Conservation (phyloP, 2,797 vertebrate species). For the Salarias fasciatus region DNA sequence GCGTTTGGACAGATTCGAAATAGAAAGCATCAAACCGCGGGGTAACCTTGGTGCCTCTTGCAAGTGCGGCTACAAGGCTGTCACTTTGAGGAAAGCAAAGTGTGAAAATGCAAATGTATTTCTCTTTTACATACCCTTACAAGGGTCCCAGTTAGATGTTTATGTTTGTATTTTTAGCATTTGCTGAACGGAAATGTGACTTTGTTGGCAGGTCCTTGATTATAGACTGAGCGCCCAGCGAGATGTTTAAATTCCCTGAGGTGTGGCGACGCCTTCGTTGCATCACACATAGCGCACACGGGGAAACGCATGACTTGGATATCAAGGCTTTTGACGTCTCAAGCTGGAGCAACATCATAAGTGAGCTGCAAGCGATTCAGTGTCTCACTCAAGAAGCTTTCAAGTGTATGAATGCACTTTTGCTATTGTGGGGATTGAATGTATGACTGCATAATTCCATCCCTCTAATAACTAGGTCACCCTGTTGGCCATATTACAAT, state of each 20-base stretch:
- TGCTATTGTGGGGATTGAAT: conserved; percentile 27
- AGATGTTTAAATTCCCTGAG: conserved; percentile 5
- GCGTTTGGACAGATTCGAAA: conserved; percentile 74
- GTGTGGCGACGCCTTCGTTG: conserved; percentile 4
- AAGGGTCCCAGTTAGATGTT: conserved; percentile 18
- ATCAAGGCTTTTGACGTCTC: conserved; percentile 12
- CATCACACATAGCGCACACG: conserved; percentile 10
- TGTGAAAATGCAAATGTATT: conserved; percentile 55
- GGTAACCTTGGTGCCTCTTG: conserved; percentile 70
- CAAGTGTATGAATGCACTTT: conserved; percentile 11
- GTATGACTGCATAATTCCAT: conserved; percentile 33
- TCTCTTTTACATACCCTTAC: conserved; percentile 19
- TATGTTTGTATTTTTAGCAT: neutral
- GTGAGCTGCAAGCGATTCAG: neutral
- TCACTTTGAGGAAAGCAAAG: conserved; percentile 59
- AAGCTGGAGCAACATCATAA: conserved; percentile 5
- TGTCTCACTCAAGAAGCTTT: conserved; percentile 15
- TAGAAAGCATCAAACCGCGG: conserved; percentile 65
- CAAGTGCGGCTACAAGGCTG: conserved; percentile 43
- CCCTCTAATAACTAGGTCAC: conserved; percentile 43
- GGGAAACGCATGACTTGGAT: neutral
- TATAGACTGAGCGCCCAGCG: conserved; percentile 7
- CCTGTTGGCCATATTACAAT: conserved; percentile 32
- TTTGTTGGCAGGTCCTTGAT: conserved; percentile 11
- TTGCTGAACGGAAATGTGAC: neutral